A percentile compares a stretch with the other conserved stretches of the same genome.
Evolutionary conservation across 1,140 invertebrate species (phyloP).

Genomic region (Drosophila bocki): DNA sequence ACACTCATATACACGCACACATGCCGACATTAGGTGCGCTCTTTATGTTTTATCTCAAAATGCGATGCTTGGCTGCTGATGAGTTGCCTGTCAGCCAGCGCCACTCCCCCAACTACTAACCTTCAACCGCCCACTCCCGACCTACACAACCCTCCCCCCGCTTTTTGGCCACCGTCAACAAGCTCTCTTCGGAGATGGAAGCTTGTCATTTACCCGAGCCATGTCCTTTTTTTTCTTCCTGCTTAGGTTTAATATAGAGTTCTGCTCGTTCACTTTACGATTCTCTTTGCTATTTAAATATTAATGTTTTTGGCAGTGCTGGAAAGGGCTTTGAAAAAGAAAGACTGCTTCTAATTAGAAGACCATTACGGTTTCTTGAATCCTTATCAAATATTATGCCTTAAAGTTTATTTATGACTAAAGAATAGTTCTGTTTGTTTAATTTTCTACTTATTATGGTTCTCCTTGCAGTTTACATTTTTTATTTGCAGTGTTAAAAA

Average conservation of each 20-base stretch:
- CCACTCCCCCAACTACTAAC: conserved; percentile 2
- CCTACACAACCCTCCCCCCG: not conserved
- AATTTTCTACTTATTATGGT: too few relatives aligned
- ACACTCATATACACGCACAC: conserved; percentile 5
- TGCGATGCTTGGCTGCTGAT: conserved; percentile 78
- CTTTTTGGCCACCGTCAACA: not conserved
- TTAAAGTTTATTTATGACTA: not conserved
- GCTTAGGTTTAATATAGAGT: conserved; percentile 31
- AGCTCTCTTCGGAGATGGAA: conserved; percentile 40
- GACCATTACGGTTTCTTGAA: not conserved
- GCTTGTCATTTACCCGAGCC: conserved; percentile 39
- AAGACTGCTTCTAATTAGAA: not conserved
- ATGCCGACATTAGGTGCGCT: conserved; percentile 67
- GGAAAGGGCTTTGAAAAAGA: conserved; percentile 7
- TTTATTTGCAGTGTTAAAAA: too few relatives aligned
- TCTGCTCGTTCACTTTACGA: conserved; percentile 39
- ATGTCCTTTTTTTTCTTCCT: conserved; percentile 9
- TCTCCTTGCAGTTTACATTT: too few relatives aligned
- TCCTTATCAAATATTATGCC: not conserved
- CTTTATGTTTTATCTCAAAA: conserved; percentile 80
- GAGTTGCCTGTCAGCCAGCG: conserved; percentile 54
- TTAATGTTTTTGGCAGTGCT: conserved; percentile 21
- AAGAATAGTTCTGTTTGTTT: not conserved
- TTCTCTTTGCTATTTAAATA: conserved; percentile 33
- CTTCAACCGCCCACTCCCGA: not conserved